A percentile compares a stretch with the other conserved stretches of the same genome.
phyloP scores from a whole-genome alignment of 2,888 invertebrate species.

The Drosophila kokeensis region DNA sequence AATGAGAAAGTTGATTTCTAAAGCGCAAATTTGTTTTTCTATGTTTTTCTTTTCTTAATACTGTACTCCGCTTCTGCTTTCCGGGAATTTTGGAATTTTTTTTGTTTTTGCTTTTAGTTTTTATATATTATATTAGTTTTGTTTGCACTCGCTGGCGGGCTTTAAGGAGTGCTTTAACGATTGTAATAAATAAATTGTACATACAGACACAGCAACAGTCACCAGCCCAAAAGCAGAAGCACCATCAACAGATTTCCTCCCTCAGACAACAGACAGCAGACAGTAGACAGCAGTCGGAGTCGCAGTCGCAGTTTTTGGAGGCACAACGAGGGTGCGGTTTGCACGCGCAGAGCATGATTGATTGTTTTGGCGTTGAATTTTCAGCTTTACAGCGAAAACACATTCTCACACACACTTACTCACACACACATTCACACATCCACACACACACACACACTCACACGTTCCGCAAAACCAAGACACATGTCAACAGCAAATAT shows the following conservation, averaged over 20 bases:
- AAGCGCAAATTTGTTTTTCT: background rate
- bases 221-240: background rate
- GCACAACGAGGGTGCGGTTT: conserved; percentile 14
- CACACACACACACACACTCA: conserved; percentile 1
- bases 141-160: background rate
- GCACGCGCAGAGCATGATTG: conserved; percentile 64
- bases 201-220: background rate
- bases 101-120: background rate
- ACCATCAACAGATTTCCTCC: conserved; percentile 10
- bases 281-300: too few relatives aligned
- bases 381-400: conserved; percentile 22
- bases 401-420: conserved; percentile 13
- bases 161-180: conserved; percentile 22
- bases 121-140: background rate
- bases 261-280: conserved; percentile 6
- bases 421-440: conserved; percentile 5
- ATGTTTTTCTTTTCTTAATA: background rate
- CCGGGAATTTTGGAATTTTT: background rate
- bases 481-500: conserved; percentile 70
- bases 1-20: background rate
- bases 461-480: conserved; percentile 40
- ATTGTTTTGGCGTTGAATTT: conserved; percentile 63
- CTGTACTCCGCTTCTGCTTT: background rate
- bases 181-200: conserved; percentile 8
- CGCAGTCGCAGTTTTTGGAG: conserved; percentile 47